phyloP scores from a whole-genome alignment of 2,888 invertebrate genomes.

The Panopea generosa region DNA sequence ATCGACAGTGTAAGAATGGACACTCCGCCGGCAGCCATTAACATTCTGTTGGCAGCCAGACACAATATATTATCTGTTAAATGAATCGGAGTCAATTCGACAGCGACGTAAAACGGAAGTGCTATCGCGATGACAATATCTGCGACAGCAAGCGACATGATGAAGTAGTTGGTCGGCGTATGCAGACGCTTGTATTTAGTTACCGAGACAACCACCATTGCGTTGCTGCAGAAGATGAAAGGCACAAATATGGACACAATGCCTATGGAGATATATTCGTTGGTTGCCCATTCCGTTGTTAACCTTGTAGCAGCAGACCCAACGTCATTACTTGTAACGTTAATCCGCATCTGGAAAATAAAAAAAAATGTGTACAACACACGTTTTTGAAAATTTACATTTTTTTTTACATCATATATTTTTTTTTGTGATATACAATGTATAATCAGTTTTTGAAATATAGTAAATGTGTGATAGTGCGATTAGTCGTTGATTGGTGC shows the following conservation, averaged over 20 bases:
- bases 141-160: conserved; percentile 88
- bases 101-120: conserved; percentile 88
- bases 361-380: no score
- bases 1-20: conserved; percentile 88
- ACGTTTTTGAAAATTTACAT: no score
- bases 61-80: conserved; percentile 85
- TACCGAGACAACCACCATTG: conserved; percentile 88
- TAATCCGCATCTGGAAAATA: no score
- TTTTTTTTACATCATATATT: no score
- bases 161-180: conserved; percentile 88
- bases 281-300: conserved; percentile 1
- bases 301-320: background rate
- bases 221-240: conserved; percentile 88
- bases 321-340: no score
- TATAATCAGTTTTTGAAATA: no score
- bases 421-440: no score
- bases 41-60: conserved; percentile 88
- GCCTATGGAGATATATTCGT: conserved; percentile 30
- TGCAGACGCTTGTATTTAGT: conserved; percentile 88
- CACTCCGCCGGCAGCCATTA: conserved; percentile 88
- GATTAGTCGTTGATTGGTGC: no score
- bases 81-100: conserved; percentile 70
- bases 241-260: conserved; percentile 80
- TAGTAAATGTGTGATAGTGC: no score
- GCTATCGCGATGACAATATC: conserved; percentile 88